Percentiles rank a stretch among this genome's conserved stretches.
phyloP scores from a whole-genome alignment of 2,113 vertebrate genomes.

The Oreochromis spilurus region DNA sequence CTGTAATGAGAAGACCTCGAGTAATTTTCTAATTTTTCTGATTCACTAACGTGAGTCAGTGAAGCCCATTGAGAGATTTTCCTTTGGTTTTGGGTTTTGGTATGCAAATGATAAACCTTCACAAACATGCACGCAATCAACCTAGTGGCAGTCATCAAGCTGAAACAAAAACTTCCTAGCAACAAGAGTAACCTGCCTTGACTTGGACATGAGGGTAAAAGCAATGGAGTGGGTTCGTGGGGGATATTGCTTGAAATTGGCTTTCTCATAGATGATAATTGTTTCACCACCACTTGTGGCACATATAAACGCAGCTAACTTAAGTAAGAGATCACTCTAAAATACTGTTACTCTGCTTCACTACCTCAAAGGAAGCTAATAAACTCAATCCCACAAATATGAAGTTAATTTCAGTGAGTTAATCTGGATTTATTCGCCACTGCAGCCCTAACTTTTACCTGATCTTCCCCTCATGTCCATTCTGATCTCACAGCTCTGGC shows the following conservation, averaged over 20 bases:
- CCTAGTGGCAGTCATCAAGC: background rate
- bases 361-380: background rate
- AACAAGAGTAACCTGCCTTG: background rate
- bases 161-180: background rate
- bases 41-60: background rate
- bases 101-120: background rate
- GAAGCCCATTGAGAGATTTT: background rate
- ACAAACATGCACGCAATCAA: background rate
- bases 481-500: conserved; percentile 18
- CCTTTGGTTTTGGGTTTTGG: background rate
- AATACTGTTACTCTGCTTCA: background rate
- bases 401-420: background rate
- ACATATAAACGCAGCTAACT: background rate
- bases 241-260: background rate
- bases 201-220: background rate
- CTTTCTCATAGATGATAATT: background rate
- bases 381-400: background rate
- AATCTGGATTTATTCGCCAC: background rate
- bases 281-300: background rate
- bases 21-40: background rate
- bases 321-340: background rate
- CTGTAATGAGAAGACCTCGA: background rate
- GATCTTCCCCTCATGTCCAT: background rate
- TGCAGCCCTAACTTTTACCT: background rate
- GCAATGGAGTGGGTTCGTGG: background rate